A percentile compares a stretch with the other conserved stretches of the same genome.
phyloP scores from a whole-genome alignment of 1,140 invertebrate species.

The Euwallacea fornicatus region DNA sequence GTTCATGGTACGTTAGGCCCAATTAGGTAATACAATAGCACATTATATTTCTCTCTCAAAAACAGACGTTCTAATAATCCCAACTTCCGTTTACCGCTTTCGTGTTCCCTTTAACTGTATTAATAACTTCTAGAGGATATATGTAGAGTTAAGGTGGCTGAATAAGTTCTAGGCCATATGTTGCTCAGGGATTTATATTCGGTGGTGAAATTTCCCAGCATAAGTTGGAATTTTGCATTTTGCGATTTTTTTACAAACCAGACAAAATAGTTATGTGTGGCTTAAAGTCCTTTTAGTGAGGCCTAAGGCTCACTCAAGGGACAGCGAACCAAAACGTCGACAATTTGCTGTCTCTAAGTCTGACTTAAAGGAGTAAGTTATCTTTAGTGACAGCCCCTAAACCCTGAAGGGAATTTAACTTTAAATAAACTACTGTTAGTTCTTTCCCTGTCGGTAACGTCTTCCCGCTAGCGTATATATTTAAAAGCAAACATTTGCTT shows the following conservation, averaged over 20 bases:
- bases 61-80: conserved; percentile 27
- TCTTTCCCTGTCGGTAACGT: conserved; percentile 3
- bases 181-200: not conserved
- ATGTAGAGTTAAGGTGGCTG: conserved; percentile 12
- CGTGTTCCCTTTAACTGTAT: conserved; percentile 20
- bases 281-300: no score
- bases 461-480: not conserved
- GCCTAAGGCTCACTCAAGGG: no score
- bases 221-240: not conserved
- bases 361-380: no score
- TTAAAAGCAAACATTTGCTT: conserved; percentile 1
- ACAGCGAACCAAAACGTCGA: no score
- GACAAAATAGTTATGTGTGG: not conserved
- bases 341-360: no score
- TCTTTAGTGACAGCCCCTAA: no score
- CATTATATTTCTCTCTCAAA: conserved; percentile 25
- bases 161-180: conserved; percentile 20
- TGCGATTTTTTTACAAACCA: not conserved
- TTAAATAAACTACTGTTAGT: conserved; percentile 1
- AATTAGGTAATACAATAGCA: conserved; percentile 12
- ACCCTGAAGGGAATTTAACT: not conserved
- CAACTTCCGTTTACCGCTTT: conserved; percentile 17
- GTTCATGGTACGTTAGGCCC: conserved; percentile 8
- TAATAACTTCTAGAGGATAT: conserved; percentile 23
- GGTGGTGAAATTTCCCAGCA: no score